A percentile compares a stretch with the other conserved stretches of the same genome.
These are phyloP conservation scores for Lepisosteus oculatus DNA, from an alignment of 2,113 vertebrate genomes.

Conservation along the genomic window DNA sequence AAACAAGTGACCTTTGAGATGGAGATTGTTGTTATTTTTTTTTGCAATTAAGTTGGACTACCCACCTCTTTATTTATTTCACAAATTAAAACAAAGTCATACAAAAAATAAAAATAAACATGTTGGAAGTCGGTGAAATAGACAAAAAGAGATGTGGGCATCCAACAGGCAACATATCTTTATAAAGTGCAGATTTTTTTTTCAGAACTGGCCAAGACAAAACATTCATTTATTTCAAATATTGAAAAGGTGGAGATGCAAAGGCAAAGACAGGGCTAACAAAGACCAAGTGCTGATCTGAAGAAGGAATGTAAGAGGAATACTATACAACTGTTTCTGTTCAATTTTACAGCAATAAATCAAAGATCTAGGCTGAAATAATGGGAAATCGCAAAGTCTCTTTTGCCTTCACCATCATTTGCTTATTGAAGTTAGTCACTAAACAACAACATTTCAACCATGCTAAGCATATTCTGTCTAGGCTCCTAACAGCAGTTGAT, in stretches of 20 bases:
- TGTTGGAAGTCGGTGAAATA: slow-evolving; percentile 40
- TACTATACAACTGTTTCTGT: no score
- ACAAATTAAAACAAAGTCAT: slow-evolving; percentile 32
- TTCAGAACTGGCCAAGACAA: slow-evolving; percentile 32
- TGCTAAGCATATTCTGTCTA: no score
- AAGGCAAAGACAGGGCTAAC: slow-evolving; percentile 42
- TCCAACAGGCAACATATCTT: slow-evolving; percentile 38
- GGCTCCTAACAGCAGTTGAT: no score
- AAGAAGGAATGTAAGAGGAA: no score
- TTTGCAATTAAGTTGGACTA: slow-evolving; percentile 37
- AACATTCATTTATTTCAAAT: slow-evolving; percentile 32
- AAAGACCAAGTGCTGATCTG: background rate
- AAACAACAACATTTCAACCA: no score
- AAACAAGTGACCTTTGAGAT: slow-evolving; percentile 46
- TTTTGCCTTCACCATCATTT: no score
- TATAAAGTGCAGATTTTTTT: slow-evolving; percentile 51
- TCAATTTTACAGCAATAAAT: no score
- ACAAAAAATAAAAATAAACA: slow-evolving; percentile 34
- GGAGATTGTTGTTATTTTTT: slow-evolving; percentile 37
- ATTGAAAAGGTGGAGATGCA: slow-evolving; percentile 35
- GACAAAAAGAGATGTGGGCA: slow-evolving; percentile 36
- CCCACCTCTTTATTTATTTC: slow-evolving; percentile 37
- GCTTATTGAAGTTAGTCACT: no score
- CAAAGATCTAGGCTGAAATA: no score
- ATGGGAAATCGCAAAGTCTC: no score